Percentiles rank a stretch among this genome's conserved stretches.
Evolutionary conservation across 2,113 vertebrate genomes (phyloP).

Genomic region (Balaenoptera acutorostrata): DNA sequence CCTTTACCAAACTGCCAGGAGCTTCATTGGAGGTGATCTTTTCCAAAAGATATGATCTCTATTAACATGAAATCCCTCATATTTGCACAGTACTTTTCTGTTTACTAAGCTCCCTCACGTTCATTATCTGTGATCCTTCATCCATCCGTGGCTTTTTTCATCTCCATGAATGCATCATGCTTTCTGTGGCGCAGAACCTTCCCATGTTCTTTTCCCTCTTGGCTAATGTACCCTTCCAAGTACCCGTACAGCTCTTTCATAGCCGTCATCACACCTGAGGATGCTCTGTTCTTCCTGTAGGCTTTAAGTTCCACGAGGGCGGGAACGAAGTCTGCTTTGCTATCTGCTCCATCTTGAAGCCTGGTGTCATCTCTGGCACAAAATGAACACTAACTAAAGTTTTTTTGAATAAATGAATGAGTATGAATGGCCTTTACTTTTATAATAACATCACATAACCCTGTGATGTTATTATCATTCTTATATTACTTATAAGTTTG

Average conservation of each 20-base stretch:
- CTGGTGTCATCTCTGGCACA: neutral
- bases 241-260: neutral
- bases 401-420: neutral
- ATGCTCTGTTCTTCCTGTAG: neutral
- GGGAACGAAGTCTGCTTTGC: neutral
- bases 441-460: neutral
- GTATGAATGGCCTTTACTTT: neutral
- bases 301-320: neutral
- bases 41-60: neutral
- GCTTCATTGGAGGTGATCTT: neutral
- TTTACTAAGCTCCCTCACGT: neutral
- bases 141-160: neutral
- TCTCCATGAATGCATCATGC: neutral
- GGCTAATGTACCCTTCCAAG: neutral
- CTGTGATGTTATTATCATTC: neutral
- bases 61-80: neutral
- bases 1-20: neutral
- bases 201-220: neutral
- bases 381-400: neutral
- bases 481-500: neutral
- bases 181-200: neutral
- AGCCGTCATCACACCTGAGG: neutral
- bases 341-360: neutral
- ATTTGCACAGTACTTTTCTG: neutral
- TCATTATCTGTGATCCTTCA: neutral